Percentiles rank a stretch among this genome's conserved stretches.
These are phyloP conservation scores for Saccostrea glomerata DNA, from an alignment of 1,140 invertebrate species.

Conservation along the genomic window DNA sequence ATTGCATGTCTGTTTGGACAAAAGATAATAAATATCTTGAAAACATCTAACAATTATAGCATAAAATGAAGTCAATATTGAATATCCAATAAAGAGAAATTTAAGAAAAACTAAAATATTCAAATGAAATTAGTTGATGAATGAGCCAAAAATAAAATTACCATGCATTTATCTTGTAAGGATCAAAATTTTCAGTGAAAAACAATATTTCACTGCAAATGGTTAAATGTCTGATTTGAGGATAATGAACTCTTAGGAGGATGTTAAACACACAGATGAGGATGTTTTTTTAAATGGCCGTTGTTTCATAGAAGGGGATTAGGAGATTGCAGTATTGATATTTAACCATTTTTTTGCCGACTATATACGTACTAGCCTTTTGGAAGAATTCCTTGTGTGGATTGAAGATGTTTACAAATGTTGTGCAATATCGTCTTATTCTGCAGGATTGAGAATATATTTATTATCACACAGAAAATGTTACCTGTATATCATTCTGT, in stretches of 20 bases:
- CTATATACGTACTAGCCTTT: background rate
- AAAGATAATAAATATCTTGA: background rate
- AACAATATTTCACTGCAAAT: no score
- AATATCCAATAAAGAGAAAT: background rate
- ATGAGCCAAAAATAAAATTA: no score
- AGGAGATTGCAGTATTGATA: slow-evolving; percentile 23
- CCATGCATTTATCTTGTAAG: no score
- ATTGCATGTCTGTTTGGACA: background rate
- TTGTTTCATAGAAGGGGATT: background rate
- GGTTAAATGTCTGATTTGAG: no score
- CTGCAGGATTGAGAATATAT: background rate
- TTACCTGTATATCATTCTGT: background rate
- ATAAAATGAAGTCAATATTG: background rate
- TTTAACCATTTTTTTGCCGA: background rate
- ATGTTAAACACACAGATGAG: background rate
- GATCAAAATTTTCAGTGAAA: no score
- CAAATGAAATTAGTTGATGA: no score
- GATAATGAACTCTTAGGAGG: no score
- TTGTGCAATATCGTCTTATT: background rate
- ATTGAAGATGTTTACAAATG: background rate
- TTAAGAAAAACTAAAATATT: no score
- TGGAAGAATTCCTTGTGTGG: background rate
- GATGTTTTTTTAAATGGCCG: slow-evolving; percentile 9
- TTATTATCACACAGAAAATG: background rate
- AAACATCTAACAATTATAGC: background rate